phyloP scores from a whole-genome alignment of 2,113 vertebrate species.

The Australoheros scitulus region DNA sequence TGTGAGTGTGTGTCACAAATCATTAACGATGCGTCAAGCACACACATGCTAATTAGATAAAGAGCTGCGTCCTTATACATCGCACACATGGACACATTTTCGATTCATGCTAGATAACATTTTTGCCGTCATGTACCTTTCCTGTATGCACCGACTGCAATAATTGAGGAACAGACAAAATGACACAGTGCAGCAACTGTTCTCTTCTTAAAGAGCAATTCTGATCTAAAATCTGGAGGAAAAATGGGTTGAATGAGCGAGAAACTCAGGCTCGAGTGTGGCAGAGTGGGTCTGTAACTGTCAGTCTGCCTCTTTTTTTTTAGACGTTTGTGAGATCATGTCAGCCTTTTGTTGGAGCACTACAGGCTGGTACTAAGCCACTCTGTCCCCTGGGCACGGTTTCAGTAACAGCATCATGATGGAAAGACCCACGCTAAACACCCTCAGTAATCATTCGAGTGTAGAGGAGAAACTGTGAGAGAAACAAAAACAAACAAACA shows the following conservation, averaged over 20 bases:
- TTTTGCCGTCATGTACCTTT: neutral
- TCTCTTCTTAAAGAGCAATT: neutral
- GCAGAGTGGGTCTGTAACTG: neutral
- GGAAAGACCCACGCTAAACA: constrained; percentile 22
- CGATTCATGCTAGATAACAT: neutral
- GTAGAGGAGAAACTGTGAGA: neutral
- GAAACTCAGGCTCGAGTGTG: neutral
- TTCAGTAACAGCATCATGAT: constrained; percentile 19
- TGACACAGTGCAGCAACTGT: neutral
- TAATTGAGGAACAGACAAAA: neutral
- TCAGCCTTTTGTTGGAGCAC: constrained; percentile 28
- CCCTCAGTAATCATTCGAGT: neutral
- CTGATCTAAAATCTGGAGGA: neutral
- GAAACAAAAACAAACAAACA: neutral
- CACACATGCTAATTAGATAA: constrained; percentile 33
- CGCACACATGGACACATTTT: neutral
- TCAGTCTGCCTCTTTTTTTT: constrained; percentile 8
- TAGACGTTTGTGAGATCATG: constrained; percentile 37
- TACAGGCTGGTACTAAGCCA: constrained; percentile 29
- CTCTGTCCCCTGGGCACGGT: constrained; percentile 11
- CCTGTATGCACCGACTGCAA: neutral
- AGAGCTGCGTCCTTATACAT: neutral
- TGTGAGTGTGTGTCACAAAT: neutral
- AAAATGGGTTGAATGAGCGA: neutral
- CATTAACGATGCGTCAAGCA: constrained; percentile 7